phyloP scores from a whole-genome alignment of 1,140 invertebrate genomes.

The Apis florea region DNA sequence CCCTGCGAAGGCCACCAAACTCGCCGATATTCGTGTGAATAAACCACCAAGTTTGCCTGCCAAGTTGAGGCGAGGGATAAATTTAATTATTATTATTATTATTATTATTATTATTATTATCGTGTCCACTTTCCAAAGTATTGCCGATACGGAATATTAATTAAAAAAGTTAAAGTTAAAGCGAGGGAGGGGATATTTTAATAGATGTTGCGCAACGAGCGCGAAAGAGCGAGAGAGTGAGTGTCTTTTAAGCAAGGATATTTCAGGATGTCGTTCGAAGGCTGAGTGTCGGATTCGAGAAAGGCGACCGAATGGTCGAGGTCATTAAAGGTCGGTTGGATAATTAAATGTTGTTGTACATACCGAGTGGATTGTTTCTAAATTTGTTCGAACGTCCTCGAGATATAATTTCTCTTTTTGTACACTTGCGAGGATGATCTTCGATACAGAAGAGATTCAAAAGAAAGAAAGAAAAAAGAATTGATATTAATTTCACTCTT shows the following conservation, averaged over 20 bases:
- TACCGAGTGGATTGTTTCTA: neutral
- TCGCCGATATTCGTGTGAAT: neutral
- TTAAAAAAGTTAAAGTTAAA: too few relatives aligned
- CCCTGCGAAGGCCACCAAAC: slow-evolving; percentile 3
- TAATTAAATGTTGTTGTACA: neutral
- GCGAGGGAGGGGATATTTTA: neutral
- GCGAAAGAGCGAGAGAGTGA: neutral
- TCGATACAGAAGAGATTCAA: too few relatives aligned
- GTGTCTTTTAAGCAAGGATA: neutral
- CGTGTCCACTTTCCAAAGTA: too few relatives aligned
- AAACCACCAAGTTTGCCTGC: too few relatives aligned
- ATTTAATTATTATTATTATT: too few relatives aligned
- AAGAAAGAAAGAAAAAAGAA: too few relatives aligned
- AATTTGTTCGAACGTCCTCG: neutral
- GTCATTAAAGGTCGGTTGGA: neutral
- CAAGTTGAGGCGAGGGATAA: too few relatives aligned
- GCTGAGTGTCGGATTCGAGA: neutral
- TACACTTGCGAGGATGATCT: too few relatives aligned
- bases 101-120: too few relatives aligned
- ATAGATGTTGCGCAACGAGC: neutral
- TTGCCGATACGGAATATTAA: too few relatives aligned
- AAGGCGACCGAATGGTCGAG: neutral
- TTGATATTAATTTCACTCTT: too few relatives aligned
- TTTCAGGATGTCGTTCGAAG: neutral
- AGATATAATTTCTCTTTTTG: too few relatives aligned